Evolutionary conservation across 2,113 vertebrate genomes (phyloP), one percentile per base, ranked within the genome.

Genomic region (Danio rerio): DNA sequence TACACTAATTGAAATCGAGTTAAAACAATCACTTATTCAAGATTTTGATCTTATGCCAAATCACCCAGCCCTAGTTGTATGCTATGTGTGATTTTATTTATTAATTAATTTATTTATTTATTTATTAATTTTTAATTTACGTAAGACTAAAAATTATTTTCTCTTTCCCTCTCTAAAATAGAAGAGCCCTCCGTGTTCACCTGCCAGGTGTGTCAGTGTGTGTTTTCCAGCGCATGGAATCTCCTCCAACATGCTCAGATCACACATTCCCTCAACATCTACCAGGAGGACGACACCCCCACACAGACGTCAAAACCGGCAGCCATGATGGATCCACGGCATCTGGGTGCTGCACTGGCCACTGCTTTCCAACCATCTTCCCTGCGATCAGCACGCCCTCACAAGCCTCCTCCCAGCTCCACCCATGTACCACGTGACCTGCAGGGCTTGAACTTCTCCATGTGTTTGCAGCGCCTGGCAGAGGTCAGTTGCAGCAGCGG

Each of bases 281-380:
- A 95, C 90, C 92, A 92, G 31, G 94, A 92, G 68, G 92, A 95
- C 86, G 89, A 93, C 82, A 89, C 7, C 2, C 1, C 5, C 1
- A n/a, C 7, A 2, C 69, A 95, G 92, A 84, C 90, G 87, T 90
- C 94, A 91, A 93, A 95, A 92, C 82, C 96, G 88, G 91, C 94
- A 88, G 91, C 92, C 84, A 88, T 85, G 86, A 95, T 98, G 92
- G 97, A 98, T 94, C 96, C 97, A 72, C 95, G 96, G 83, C 96
- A 95, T 90, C 95, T 99, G 93, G 95, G 95, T 89, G 95, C 96
- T 86, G 88, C 93, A 5, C 94, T 99, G 79, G 95, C 97, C 92
- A 95, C 97, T 0, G 98, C 93, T 45, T 94, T 94, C 52, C 88
- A 90, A 55, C 89, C 91, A 0, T 84, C 92, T 9, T 0, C 73